Evolutionary conservation across 2,113 vertebrate species (phyloP), one percentile per base, ranked within the genome.

Genomic region (Uropsilus gracilis): DNA sequence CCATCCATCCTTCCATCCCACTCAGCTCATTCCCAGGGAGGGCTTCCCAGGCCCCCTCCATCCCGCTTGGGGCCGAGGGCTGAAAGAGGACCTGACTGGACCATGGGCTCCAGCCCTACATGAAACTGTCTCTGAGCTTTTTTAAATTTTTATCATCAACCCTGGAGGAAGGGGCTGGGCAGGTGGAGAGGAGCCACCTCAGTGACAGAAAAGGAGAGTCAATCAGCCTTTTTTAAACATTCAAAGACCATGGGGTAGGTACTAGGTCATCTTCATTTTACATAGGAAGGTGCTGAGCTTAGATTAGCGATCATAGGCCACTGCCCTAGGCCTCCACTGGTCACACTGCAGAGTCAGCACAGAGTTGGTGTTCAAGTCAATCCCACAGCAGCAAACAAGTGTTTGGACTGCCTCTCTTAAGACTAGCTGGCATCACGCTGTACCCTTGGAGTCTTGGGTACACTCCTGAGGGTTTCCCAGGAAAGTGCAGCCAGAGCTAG

Each of bases 71-170:
- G 71, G 66, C 72, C 71, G 0, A 0, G 34, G 86, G 37, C 9
- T 2, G 0, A 53, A 39, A 28, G 81, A 59, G 53, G 75, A 57
- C 34, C 85, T 61, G 57, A 48, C 73, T 53, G 80, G 57, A 59
- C 20, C 8, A 4, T 16, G 18, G 20, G 18, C 39, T 2, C 0
- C 18, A 85, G 90, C 46, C 66, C 9, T 59, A 72, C 0, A 18
- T 46, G 68, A 82, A 63, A 82, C 30, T 11, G 44, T 16, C 50
- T 86, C 90, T 84, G 44, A 12, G 16, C 34, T 78, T 57, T 75
- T 53, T 76, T 80, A 14, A 55, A 61, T 80, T 95, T 93, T 94
- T 94, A 88, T 85, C 68, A 78, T 53, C 77, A n/a, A 34, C 50
- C 37, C 59, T 71, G 50, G 44, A 71, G 50, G 18, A 86, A 57